Base-by-base conservation (phyloP, 2,888 invertebrate genomes). In the Dryococelus australis region DNA sequence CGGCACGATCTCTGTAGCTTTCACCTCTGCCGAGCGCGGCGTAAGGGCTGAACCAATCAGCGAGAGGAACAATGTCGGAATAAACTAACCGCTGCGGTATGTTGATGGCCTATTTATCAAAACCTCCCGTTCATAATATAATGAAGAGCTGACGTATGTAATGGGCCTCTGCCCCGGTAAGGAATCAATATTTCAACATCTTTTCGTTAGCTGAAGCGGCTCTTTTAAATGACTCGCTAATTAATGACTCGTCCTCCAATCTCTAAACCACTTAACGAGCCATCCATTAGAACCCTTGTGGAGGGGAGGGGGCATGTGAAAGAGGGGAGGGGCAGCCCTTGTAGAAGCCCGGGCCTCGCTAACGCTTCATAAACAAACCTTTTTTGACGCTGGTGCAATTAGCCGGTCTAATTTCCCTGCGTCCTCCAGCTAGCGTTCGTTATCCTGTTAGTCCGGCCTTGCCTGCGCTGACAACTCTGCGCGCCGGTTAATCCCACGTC, bases 181-280 rank as follows among this genome's bases (percentile, higher is more conserved):
- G 65, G 65, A 65, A 65, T 65, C 65, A 65, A 65, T 65, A 65
- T 65, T 65, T 65, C 65, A 65, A 65, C 65, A 65, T 65, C 65
- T 65, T 24, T 65, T 65, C 65, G 65, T 65, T 65, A 65, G 65
- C n/a, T 65, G 65, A 65, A 65, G 65, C 65, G 65, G 65, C 24
- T 24, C 65, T 65, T 65, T 65, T 65, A 65, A 65, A n/a, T 65
- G 65, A n/a, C 65, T 65, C n/a, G 65, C 65, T 65, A 65, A 65
- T 65, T 65, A 65, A 65, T 65, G 65, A 65, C 65, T 65, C 65
- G n/a, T 20, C 65, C 65, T 24, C 65, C 65, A 65, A 65, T 65
- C 65, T 65, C 65, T 65, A 65, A 65, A 65, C 65, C 65, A 65
- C 65, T 65, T 65, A 65, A 65, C 65, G 65, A 65, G n/a, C 65